These are phyloP conservation scores for Arnoldichthys spilopterus DNA, from an alignment of 2,797 vertebrate species.

Conservation along the genomic window DNA sequence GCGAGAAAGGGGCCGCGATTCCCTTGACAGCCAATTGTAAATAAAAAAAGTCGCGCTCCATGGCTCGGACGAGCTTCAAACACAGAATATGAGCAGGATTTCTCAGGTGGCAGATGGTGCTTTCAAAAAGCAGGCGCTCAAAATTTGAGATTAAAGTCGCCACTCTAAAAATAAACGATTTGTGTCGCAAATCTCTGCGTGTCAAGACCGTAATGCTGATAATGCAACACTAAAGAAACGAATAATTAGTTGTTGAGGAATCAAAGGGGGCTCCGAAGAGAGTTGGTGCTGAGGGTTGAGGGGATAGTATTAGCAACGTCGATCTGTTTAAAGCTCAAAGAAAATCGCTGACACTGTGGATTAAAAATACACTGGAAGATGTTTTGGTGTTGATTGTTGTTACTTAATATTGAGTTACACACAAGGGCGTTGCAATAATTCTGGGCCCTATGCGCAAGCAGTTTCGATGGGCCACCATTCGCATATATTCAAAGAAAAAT, in stretches of 20 bases:
- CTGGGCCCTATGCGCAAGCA: no score
- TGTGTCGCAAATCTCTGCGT: slow-evolving; percentile 41
- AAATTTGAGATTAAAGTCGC: slow-evolving; percentile 72
- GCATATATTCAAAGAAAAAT: no score
- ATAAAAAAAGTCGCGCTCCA: slow-evolving; percentile 68
- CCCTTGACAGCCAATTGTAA: slow-evolving; percentile 70
- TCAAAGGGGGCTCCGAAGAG: not conserved
- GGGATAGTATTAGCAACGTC: not conserved
- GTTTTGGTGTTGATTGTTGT: not conserved
- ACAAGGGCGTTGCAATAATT: no score
- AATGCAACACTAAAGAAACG: slow-evolving; percentile 51
- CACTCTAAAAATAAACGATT: slow-evolving; percentile 71
- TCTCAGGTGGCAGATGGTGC: slow-evolving; percentile 71
- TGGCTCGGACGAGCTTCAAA: slow-evolving; percentile 69
- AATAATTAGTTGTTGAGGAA: slow-evolving; percentile 59
- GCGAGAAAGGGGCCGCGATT: slow-evolving; percentile 58
- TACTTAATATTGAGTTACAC: no score
- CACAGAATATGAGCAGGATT: slow-evolving; percentile 57
- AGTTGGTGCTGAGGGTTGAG: not conserved
- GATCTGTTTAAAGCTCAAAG: not conserved
- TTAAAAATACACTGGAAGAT: no score
- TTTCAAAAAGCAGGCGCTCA: slow-evolving; percentile 65
- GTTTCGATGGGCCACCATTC: no score
- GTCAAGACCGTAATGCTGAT: slow-evolving; percentile 55
- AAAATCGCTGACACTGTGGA: no score